Percentiles rank a stretch among this genome's conserved stretches.
phyloP scores from a whole-genome alignment of 2,113 vertebrate genomes.

The Silurus meridionalis region DNA sequence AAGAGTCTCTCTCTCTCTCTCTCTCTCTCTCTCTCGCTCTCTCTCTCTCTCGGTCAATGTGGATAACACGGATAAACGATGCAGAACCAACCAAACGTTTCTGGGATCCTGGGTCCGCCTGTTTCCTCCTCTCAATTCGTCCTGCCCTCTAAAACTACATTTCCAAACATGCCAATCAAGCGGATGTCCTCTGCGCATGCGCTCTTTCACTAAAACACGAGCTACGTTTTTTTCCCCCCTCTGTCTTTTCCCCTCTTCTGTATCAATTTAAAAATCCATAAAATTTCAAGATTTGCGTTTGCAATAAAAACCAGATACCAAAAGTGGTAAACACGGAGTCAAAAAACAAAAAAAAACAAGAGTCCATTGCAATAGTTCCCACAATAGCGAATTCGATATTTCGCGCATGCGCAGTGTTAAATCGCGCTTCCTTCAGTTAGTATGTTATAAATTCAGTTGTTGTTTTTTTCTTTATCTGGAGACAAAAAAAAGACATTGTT shows the following conservation, averaged over 20 bases:
- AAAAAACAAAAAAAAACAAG: not conserved
- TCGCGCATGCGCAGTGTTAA: slow-evolving; percentile 1
- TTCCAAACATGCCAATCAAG: slow-evolving; percentile 27
- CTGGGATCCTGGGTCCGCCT: slow-evolving; percentile 53
- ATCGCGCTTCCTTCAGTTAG: not conserved
- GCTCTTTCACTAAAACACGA: not conserved
- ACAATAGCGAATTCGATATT: not conserved
- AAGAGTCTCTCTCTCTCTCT: slow-evolving; percentile 38
- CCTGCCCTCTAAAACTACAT: slow-evolving; percentile 45
- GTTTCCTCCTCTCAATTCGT: not conserved
- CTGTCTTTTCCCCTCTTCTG: not conserved
- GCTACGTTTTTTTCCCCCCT: not conserved
- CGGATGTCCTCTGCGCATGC: slow-evolving; percentile 31
- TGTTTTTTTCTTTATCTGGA: not conserved
- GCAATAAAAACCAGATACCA: not conserved
- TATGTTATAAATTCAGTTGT: not conserved
- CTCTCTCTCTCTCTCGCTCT: slow-evolving; percentile 40
- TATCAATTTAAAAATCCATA: too few relatives aligned
- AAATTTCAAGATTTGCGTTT: not conserved
- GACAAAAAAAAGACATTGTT: too few relatives aligned
- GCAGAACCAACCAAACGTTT: slow-evolving; percentile 29
- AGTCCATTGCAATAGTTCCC: not conserved
- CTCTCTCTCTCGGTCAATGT: slow-evolving; percentile 27
- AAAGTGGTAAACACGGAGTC: not conserved
- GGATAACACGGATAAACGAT: slow-evolving; percentile 5